Evolutionary conservation across 2,797 vertebrate species (phyloP).

Genomic region (Mormyrops attenuatus): DNA sequence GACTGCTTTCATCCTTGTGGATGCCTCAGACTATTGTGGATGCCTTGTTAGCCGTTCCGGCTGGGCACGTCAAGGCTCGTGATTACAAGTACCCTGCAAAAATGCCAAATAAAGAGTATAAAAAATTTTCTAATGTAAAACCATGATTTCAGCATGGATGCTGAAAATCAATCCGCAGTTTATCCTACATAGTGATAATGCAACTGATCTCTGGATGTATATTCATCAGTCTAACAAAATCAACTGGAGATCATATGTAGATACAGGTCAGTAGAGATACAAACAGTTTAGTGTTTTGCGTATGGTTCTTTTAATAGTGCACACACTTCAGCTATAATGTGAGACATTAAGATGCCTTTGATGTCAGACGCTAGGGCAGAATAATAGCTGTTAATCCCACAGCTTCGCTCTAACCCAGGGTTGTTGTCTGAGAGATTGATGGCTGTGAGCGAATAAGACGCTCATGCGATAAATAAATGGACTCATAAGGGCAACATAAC

Average conservation of each 20-base stretch:
- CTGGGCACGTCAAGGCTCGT: neutral
- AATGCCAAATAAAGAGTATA: neutral
- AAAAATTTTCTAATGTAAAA: neutral
- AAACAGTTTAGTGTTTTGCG: neutral
- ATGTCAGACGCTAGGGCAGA: neutral
- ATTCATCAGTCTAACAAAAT: neutral
- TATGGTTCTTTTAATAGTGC: neutral
- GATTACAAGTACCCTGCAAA: neutral
- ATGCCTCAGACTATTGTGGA: neutral
- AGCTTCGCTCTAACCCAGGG: neutral
- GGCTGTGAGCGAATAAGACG: neutral
- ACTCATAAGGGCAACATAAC: neutral
- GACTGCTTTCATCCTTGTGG: conserved; percentile 26
- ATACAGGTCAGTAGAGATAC: neutral
- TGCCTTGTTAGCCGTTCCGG: neutral
- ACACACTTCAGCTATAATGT: neutral
- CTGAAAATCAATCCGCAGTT: neutral
- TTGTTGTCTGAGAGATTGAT: neutral
- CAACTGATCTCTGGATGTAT: neutral
- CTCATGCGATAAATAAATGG: neutral
- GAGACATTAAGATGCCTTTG: neutral
- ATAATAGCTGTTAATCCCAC: neutral
- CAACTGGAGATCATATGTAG: neutral
- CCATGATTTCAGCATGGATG: neutral
- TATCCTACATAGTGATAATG: neutral